Evolutionary conservation across 2,888 invertebrate species (phyloP).

Genomic region (Cheilosia vulpina): DNA sequence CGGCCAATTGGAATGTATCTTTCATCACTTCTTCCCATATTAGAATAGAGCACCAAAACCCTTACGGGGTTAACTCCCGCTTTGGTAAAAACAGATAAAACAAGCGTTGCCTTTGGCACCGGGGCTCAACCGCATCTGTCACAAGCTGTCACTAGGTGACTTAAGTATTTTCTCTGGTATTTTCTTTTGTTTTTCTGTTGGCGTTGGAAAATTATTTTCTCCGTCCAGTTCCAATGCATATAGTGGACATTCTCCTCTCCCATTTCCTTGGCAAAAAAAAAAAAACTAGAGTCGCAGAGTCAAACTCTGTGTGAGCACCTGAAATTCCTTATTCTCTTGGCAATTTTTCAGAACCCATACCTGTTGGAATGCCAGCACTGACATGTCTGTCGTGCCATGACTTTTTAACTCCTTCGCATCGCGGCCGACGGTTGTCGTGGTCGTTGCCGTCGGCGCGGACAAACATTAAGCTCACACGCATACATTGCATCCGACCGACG

Average conservation of each 20-base stretch:
- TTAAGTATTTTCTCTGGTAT: conserved; percentile 67
- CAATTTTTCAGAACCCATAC: conserved; percentile 74
- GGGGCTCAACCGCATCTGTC: conserved; percentile 65
- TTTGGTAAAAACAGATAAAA: conserved; percentile 63
- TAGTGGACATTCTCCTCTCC: not conserved
- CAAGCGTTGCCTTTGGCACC: conserved; percentile 57
- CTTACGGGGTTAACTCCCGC: conserved; percentile 42
- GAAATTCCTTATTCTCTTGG: conserved; percentile 74
- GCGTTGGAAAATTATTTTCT: conserved; percentile 51
- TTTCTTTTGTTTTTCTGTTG: conserved; percentile 25
- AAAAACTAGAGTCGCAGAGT: conserved; percentile 25
- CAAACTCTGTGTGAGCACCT: conserved; percentile 63
- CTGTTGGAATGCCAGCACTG: conserved; percentile 69
- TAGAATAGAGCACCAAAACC: conserved; percentile 35
- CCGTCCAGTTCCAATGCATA: not conserved
- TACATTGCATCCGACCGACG: conserved; percentile 33
- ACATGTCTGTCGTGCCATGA: conserved; percentile 64
- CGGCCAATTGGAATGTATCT: conserved; percentile 21
- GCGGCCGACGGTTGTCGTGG: conserved; percentile 10
- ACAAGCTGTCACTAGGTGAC: conserved; percentile 70
- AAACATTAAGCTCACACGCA: conserved; percentile 40
- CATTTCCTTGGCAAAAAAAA: not conserved
- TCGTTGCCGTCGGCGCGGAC: conserved; percentile 2
- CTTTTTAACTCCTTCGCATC: conserved; percentile 72
- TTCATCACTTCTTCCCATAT: conserved; percentile 29